Evolutionary conservation across 2,113 vertebrate genomes (phyloP).

Genomic region (Condylura cristata): DNA sequence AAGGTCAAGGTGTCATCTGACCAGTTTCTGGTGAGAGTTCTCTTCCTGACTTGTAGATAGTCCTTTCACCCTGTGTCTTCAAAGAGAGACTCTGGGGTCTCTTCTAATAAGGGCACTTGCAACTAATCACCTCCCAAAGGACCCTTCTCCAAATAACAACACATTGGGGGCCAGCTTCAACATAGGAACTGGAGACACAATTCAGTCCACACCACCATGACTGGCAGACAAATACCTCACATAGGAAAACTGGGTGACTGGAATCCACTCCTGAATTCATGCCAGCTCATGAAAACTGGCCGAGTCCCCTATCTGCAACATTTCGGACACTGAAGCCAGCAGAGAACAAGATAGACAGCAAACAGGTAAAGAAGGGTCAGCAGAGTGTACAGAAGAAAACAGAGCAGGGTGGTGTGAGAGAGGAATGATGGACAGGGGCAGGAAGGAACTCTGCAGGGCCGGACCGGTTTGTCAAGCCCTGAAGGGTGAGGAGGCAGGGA

Average conservation of each 20-base stretch:
- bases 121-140: neutral
- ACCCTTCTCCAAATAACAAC: neutral
- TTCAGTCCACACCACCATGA: neutral
- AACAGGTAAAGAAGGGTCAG: neutral
- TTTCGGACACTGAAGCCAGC: neutral
- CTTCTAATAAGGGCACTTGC: neutral
- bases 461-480: rapidly evolving
- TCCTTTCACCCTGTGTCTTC: neutral
- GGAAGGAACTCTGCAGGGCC: neutral
- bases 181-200: neutral
- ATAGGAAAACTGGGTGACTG: rapidly evolving
- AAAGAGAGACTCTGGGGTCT: neutral
- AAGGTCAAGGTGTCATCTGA: no score
- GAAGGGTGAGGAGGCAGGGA: neutral
- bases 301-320: rapidly evolving
- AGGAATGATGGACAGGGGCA: neutral
- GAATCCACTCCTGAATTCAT: neutral
- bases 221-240: neutral
- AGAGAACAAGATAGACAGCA: neutral
- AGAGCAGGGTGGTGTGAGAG: rapidly evolving
- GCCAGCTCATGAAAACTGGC: neutral
- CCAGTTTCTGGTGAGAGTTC: neutral
- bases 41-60: neutral
- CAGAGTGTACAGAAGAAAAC: neutral
- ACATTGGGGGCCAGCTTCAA: rapidly evolving